A percentile compares a stretch with the other conserved stretches of the same genome.
phyloP scores from a whole-genome alignment of 2,113 vertebrate species.

The Tonatia bakeri region DNA sequence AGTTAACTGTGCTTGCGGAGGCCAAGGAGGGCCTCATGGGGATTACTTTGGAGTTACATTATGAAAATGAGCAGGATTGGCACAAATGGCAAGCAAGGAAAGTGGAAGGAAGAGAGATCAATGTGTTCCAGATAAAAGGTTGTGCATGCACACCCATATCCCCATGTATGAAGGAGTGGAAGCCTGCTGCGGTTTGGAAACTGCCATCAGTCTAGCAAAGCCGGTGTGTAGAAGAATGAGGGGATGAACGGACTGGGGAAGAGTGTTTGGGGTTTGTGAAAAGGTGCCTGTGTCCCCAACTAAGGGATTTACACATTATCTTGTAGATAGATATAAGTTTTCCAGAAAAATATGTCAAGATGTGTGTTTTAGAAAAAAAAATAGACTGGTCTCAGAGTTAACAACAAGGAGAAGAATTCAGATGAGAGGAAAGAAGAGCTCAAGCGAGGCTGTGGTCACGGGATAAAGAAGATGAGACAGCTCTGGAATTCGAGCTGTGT shows the following conservation, averaged over 20 bases:
- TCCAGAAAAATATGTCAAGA: neutral
- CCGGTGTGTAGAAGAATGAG: neutral
- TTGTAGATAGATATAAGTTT: neutral
- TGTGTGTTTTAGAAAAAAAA: neutral
- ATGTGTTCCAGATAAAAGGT: neutral
- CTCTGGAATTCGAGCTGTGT: neutral
- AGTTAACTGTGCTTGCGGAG: neutral
- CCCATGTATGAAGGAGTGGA: neutral
- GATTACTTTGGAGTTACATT: neutral
- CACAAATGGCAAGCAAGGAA: neutral
- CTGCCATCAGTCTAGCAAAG: neutral
- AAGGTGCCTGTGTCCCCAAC: neutral
- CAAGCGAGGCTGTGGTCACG: neutral
- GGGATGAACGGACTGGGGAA: neutral
- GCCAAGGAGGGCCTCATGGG: neutral
- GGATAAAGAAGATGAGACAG: neutral
- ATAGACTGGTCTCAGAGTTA: neutral
- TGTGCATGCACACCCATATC: neutral
- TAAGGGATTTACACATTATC: neutral
- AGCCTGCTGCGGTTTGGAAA: neutral
- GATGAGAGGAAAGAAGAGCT: neutral
- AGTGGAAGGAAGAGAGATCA: neutral
- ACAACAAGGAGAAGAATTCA: neutral
- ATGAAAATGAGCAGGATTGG: neutral
- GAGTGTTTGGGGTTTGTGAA: neutral